A percentile compares a stretch with the other conserved stretches of the same genome.
Evolutionary conservation across 2,113 vertebrate genomes (phyloP).

Genomic region (Bubo scandiacus): DNA sequence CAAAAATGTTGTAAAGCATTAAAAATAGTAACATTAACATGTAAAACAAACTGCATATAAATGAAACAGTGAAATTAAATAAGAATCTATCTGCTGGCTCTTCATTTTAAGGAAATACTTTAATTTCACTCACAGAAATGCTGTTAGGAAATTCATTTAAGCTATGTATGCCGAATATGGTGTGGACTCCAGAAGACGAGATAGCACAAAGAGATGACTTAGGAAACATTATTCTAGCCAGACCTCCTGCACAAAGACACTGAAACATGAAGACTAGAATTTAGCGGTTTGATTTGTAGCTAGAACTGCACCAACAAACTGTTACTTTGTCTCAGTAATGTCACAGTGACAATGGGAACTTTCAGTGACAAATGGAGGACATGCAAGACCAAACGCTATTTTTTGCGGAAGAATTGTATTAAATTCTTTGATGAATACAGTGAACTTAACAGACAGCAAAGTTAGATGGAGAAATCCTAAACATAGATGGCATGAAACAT

Average conservation of each 20-base stretch:
- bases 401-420: not conserved
- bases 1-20: not conserved
- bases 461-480: not conserved
- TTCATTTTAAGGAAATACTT: not conserved
- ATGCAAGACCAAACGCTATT: fast-evolving
- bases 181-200: not conserved
- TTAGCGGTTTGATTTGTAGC: not conserved
- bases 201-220: not conserved
- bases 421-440: not conserved
- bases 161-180: not conserved
- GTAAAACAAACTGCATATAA: not conserved
- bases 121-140: not conserved
- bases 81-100: not conserved
- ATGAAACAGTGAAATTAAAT: not conserved
- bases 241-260: not conserved
- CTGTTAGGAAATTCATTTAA: not conserved
- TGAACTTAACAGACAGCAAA: not conserved
- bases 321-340: not conserved
- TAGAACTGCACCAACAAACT: not conserved
- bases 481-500: not conserved
- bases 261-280: not conserved
- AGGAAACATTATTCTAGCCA: not conserved
- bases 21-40: not conserved
- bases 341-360: not conserved
- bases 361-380: not conserved